phyloP scores from a whole-genome alignment of 1,140 invertebrate species.

The Nebria ingens region DNA sequence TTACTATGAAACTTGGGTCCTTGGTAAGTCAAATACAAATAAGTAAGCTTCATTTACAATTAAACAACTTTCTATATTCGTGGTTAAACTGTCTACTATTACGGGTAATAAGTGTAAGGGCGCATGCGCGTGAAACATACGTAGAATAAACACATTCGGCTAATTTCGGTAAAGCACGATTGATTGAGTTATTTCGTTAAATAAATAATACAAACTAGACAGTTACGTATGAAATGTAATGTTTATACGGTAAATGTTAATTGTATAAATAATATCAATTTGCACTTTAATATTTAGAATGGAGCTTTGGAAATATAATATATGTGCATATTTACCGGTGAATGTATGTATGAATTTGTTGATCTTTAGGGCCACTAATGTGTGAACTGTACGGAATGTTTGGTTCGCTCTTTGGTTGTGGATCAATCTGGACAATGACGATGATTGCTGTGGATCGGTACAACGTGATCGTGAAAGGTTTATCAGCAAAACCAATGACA shows the following conservation, averaged over 20 bases:
- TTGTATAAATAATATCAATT: too few relatives aligned
- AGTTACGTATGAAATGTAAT: neutral
- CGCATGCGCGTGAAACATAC: neutral
- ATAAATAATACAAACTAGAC: too few relatives aligned
- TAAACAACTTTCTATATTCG: slow-evolving; percentile 7
- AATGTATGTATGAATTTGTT: too few relatives aligned
- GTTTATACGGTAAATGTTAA: too few relatives aligned
- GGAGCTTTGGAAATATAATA: too few relatives aligned
- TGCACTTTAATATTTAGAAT: too few relatives aligned
- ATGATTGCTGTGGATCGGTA: slow-evolving; percentile 74
- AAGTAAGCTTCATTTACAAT: slow-evolving; percentile 3
- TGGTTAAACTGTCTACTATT: too few relatives aligned
- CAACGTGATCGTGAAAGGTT: slow-evolving; percentile 70
- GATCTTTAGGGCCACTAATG: slow-evolving; percentile 47
- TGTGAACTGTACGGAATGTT: slow-evolving; percentile 69
- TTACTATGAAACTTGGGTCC: slow-evolving; percentile 77
- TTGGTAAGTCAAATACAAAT: slow-evolving; percentile 50
- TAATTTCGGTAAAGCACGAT: neutral
- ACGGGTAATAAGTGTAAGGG: neutral
- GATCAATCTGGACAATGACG: slow-evolving; percentile 75
- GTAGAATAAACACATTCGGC: neutral
- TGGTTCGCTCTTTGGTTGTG: slow-evolving; percentile 69
- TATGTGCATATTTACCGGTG: too few relatives aligned
- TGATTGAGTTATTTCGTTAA: too few relatives aligned
- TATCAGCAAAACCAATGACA: slow-evolving; percentile 59